These are phyloP conservation scores for Ailuropoda melanoleuca DNA, from an alignment of 2,113 vertebrate species.

Conservation along the genomic window DNA sequence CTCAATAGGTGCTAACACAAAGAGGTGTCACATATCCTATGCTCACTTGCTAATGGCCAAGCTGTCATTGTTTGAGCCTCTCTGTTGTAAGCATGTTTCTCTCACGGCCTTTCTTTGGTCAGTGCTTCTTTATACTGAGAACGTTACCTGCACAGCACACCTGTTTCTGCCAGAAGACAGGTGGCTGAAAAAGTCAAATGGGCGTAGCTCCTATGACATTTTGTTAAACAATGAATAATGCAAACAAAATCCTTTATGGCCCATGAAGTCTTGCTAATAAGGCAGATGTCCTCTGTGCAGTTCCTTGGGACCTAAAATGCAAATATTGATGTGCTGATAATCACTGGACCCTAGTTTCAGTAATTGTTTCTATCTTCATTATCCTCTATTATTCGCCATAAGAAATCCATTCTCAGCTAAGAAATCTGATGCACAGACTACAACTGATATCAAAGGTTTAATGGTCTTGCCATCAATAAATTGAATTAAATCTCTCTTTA, in stretches of 20 bases:
- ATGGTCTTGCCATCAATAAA: conserved; percentile 82
- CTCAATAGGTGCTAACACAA: not conserved
- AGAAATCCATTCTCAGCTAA: conserved; percentile 77
- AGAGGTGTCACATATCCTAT: not conserved
- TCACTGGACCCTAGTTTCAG: conserved; percentile 75
- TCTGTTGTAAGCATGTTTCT: not conserved
- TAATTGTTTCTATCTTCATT: conserved; percentile 83
- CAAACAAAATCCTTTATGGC: conserved; percentile 66
- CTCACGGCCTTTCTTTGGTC: conserved; percentile 12
- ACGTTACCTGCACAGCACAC: not conserved
- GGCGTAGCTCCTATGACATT: not conserved
- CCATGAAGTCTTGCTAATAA: conserved; percentile 76
- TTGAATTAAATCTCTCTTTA: conserved; percentile 84
- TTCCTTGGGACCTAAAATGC: conserved; percentile 76
- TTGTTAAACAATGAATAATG: conserved; percentile 69
- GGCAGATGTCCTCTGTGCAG: conserved; percentile 71
- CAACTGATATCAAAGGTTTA: conserved; percentile 79
- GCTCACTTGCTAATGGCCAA: not conserved
- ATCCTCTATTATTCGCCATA: conserved; percentile 77
- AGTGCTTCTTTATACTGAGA: conserved; percentile 34
- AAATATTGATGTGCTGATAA: conserved; percentile 83
- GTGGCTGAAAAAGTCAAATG: conserved; percentile 57
- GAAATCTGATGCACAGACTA: conserved; percentile 65
- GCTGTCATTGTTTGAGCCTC: not conserved
- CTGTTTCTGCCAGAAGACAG: conserved; percentile 43